Evolutionary conservation across 2,113 vertebrate species (phyloP), one percentile per base, ranked within the genome.

Genomic region (Acrocephalus kingi): DNA sequence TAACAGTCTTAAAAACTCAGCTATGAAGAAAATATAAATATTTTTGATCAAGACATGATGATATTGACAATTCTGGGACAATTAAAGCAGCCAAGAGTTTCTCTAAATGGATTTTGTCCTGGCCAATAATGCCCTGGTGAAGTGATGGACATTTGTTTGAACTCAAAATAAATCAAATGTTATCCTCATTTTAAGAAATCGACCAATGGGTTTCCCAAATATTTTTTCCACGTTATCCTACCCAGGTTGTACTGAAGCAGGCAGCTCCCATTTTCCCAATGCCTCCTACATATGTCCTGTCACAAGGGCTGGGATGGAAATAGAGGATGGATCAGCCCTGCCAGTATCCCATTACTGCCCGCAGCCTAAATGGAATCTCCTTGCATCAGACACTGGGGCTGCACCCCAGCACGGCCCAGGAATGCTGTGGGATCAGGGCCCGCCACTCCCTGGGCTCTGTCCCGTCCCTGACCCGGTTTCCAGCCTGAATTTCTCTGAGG

Each of bases 381-480:
- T 25, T 74, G 39, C 23, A 46, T 39, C 56, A 55, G 20, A 22
- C 3, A 5, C 0, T 16, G 62, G 62, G 30, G 49, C 87, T 61
- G 54, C 45, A 55, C 1, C 68, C 63, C 54, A 15, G 33, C 30
- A 2, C 9, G 12, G 39, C 35, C 19, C 58, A 55, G 58, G 54
- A 55, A 31, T 0, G 56, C 2, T 15, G 9, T 0, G 13, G 85
- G 62, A 6, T 7, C 66, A 68, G 27, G 14, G 67, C 31, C 49
- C 66, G 76, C 11, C 46, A 2, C 24, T 18, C 20, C 33, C 45
- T 14, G 41, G 9, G 2, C 66, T 51, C 25, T 75, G 75, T 9
- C 43, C 58, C 43, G 35, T 54, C 45, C 23, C 27, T 7, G n/a
- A 17, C 6, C 33, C 20, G 46, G 3, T 9, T 18, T 31, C 1